phyloP scores from a whole-genome alignment of 2,797 vertebrate genomes.

The Falco novaeseelandiae region DNA sequence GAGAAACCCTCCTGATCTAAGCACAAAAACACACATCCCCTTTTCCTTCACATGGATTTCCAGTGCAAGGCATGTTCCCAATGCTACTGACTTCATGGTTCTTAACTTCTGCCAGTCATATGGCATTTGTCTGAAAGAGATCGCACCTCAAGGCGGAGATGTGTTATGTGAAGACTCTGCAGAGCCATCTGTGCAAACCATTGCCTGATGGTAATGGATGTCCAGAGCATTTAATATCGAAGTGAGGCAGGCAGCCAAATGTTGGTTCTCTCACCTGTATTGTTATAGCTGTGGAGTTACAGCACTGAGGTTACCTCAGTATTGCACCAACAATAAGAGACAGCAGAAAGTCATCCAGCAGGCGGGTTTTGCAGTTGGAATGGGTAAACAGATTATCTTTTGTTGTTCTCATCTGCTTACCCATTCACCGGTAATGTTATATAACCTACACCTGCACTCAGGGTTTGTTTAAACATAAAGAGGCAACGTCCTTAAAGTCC shows the following conservation, averaged over 20 bases:
- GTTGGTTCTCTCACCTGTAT: neutral
- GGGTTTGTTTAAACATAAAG: neutral
- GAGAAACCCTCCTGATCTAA: neutral
- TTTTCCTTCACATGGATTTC: neutral
- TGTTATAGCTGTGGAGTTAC: neutral
- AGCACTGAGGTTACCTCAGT: neutral
- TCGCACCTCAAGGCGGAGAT: neutral
- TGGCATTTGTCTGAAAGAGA: neutral
- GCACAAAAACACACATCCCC: neutral
- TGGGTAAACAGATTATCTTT: neutral
- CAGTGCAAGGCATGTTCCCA: neutral
- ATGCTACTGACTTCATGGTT: neutral
- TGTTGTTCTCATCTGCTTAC: neutral
- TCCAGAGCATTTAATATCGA: neutral
- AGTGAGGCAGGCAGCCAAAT: neutral
- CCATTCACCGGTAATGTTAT: neutral
- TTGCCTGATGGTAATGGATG: neutral
- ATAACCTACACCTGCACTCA: neutral
- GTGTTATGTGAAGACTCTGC: neutral
- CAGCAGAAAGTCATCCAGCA: neutral
- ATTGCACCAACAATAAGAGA: neutral
- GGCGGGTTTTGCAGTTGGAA: neutral
- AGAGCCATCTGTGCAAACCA: neutral
- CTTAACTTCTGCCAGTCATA: neutral
- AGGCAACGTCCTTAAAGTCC: neutral